Evolutionary conservation across 2,113 vertebrate genomes (phyloP).

Genomic region (Tyrannus savana): DNA sequence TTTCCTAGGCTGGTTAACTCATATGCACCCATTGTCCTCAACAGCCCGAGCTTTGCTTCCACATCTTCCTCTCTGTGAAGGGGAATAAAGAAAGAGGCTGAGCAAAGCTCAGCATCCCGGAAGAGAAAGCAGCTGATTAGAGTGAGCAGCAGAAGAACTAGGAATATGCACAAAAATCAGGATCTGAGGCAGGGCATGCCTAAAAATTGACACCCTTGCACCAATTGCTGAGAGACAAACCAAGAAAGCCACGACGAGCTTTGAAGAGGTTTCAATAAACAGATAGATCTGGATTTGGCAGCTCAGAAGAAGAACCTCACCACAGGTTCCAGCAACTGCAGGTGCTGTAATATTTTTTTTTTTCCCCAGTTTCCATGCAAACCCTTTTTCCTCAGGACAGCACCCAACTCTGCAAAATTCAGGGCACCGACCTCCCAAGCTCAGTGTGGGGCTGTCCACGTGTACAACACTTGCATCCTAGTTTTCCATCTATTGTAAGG

Average conservation of each 20-base stretch:
- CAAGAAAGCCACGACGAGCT: rapidly evolving
- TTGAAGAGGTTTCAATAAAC: background rate
- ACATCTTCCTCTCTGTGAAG: background rate
- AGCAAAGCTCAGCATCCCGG: background rate
- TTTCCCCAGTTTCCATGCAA: background rate
- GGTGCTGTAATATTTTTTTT: background rate
- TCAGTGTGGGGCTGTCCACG: rapidly evolving
- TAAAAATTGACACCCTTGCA: background rate
- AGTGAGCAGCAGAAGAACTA: background rate
- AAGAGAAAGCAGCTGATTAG: background rate
- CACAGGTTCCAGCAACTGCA: background rate
- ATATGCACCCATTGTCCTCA: rapidly evolving
- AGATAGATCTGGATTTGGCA: background rate
- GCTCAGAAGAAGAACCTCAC: background rate
- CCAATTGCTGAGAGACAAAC: background rate
- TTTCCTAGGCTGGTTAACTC: background rate
- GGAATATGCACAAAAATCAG: background rate
- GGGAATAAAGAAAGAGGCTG: background rate
- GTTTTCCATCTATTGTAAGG: rapidly evolving
- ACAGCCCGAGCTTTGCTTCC: background rate
- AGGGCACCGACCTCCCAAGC: rapidly evolving
- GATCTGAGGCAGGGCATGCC: background rate
- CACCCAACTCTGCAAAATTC: background rate
- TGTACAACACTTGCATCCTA: background rate
- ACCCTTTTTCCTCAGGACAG: background rate